phyloP scores from a whole-genome alignment of 1,140 invertebrate genomes.

The Conus betulinus region DNA sequence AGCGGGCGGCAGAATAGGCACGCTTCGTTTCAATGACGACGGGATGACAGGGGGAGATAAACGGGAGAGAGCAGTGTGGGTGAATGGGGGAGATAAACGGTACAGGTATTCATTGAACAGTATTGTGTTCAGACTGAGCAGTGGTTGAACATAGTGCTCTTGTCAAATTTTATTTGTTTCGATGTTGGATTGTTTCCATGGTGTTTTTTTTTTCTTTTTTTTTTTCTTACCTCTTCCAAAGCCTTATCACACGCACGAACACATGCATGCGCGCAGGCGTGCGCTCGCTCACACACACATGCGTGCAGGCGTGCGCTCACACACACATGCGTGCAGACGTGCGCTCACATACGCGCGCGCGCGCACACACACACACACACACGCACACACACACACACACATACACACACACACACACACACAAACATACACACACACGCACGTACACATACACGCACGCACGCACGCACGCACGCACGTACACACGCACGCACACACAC shows the following conservation, averaged over 20 bases:
- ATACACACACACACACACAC: constrained; percentile 5
- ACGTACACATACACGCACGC: neutral
- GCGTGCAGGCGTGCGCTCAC: neutral
- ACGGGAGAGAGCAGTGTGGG: no score
- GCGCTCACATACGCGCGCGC: neutral
- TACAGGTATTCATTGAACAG: no score
- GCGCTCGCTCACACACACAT: constrained; percentile 19
- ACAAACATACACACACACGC: constrained; percentile 8
- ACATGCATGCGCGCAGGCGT: neutral
- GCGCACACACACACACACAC: constrained; percentile 25
- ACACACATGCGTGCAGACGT: constrained; percentile 18
- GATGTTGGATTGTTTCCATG: no score
- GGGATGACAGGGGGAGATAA: no score
- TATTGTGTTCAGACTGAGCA: no score
- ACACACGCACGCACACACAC: constrained; percentile 1
- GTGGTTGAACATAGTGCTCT: no score
- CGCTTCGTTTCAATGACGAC: no score
- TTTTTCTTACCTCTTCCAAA: no score
- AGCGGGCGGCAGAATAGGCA: no score
- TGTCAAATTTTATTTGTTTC: no score
- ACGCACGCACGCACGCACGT: neutral
- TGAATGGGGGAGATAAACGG: no score
- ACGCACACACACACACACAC: constrained; percentile 27
- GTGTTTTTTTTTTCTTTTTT: no score
- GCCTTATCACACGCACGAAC: neutral